Evolutionary conservation across 2,888 invertebrate genomes (phyloP).

Genomic region (Melinopterus prodromus): DNA sequence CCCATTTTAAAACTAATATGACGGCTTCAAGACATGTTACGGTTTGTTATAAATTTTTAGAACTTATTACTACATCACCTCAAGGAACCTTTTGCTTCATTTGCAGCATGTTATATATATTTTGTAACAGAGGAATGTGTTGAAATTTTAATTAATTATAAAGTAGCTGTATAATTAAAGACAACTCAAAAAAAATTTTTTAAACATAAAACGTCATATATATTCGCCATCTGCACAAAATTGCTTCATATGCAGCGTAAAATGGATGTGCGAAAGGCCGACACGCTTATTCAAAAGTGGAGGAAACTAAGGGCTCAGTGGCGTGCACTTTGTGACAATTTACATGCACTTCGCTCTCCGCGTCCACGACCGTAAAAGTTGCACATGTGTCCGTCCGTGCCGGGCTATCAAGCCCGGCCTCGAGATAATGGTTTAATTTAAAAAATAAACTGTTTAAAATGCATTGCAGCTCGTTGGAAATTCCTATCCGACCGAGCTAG

Average conservation of each 20-base stretch:
- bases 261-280: background rate
- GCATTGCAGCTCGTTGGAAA: background rate
- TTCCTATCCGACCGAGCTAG: background rate
- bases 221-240: background rate
- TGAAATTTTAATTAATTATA: background rate
- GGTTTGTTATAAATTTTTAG: no score
- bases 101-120: background rate
- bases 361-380: background rate
- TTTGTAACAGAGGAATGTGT: background rate
- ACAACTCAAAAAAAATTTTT: background rate
- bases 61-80: no score
- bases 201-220: background rate
- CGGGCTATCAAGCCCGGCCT: background rate
- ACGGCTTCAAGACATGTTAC: no score
- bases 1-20: no score
- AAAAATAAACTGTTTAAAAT: conserved; percentile 4
- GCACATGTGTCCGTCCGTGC: conserved; percentile 4
- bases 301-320: background rate
- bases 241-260: background rate
- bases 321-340: background rate
- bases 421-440: conserved; percentile 4
- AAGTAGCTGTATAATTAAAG: background rate
- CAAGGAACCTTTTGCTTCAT: no score
- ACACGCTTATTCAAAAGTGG: background rate
- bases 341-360: background rate